Percentiles rank a stretch among this genome's conserved stretches.
These are phyloP conservation scores for Apamea epomidion DNA, from an alignment of 2,888 invertebrate genomes.

Conservation along the genomic window DNA sequence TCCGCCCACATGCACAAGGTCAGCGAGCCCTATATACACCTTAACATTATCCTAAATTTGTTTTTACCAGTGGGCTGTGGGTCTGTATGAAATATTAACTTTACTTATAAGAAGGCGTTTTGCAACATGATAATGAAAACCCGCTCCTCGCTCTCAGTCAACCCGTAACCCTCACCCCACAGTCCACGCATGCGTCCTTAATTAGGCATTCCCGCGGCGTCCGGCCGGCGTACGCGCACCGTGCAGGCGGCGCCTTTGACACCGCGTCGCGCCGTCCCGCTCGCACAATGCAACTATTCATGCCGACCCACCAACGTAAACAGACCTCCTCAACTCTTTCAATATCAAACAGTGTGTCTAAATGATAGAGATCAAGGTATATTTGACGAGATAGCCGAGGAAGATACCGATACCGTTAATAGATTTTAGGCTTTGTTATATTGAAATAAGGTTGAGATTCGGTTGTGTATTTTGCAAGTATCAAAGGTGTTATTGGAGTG, in stretches of 20 bases:
- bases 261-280: slow-evolving; percentile 79
- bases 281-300: slow-evolving; percentile 89
- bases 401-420: slow-evolving; percentile 66
- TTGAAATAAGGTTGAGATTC: slow-evolving; percentile 62
- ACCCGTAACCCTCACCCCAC: slow-evolving; percentile 65
- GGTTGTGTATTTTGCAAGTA: slow-evolving; percentile 61
- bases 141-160: slow-evolving; percentile 55
- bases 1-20: too few species aligned
- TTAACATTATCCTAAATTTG: background rate
- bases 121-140: background rate
- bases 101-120: background rate
- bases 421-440: slow-evolving; percentile 57
- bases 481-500: slow-evolving; percentile 89
- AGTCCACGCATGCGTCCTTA: slow-evolving; percentile 90
- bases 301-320: slow-evolving; percentile 70
- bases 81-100: background rate
- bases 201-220: slow-evolving; percentile 89
- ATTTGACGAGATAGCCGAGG: slow-evolving; percentile 72
- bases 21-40: too few species aligned
- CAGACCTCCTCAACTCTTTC: slow-evolving; percentile 77
- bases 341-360: slow-evolving; percentile 83
- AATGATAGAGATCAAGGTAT: slow-evolving; percentile 70
- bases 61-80: background rate
- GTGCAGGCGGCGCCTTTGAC: slow-evolving; percentile 87
- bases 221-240: slow-evolving; percentile 86